These are phyloP conservation scores for Yoshiicerus persimilis DNA, from an alignment of 1,140 invertebrate species.

Conservation along the genomic window DNA sequence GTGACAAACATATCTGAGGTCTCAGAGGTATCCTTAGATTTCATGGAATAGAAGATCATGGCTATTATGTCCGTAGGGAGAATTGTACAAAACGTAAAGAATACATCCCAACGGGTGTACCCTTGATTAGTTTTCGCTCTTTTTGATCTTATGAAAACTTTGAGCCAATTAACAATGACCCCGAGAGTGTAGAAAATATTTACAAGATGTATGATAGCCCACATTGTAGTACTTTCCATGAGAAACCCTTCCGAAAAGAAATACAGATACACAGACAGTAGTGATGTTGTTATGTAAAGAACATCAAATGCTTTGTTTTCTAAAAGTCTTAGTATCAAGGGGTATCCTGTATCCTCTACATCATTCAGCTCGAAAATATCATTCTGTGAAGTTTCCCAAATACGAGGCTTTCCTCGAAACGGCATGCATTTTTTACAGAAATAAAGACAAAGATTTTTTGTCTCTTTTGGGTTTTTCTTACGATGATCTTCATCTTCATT, in stretches of 20 bases:
- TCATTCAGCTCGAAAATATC: background rate
- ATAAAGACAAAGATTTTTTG: background rate
- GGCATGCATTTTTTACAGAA: background rate
- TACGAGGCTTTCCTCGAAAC: background rate
- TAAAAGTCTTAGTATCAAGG: background rate
- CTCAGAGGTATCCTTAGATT: background rate
- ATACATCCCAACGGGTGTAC: slow-evolving; percentile 32
- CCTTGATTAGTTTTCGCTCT: slow-evolving; percentile 42
- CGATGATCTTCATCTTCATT: background rate
- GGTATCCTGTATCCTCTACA: background rate
- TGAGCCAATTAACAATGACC: slow-evolving; percentile 37
- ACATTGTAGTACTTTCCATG: slow-evolving; percentile 19
- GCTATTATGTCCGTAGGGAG: slow-evolving; percentile 44
- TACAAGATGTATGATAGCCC: slow-evolving; percentile 35
- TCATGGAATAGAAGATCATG: slow-evolving; percentile 29
- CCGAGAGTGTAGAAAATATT: slow-evolving; percentile 40
- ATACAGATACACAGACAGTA: slow-evolving; percentile 37
- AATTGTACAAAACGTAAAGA: slow-evolving; percentile 32
- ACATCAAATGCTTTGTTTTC: slow-evolving; percentile 30
- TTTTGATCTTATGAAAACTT: slow-evolving; percentile 41
- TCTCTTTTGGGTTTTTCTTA: background rate
- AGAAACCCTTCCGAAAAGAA: slow-evolving; percentile 46
- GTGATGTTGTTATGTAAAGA: slow-evolving; percentile 29
- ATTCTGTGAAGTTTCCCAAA: background rate
- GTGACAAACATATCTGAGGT: slow-evolving; percentile 12